phyloP scores from a whole-genome alignment of 2,888 invertebrate species.

The Thera britannica region DNA sequence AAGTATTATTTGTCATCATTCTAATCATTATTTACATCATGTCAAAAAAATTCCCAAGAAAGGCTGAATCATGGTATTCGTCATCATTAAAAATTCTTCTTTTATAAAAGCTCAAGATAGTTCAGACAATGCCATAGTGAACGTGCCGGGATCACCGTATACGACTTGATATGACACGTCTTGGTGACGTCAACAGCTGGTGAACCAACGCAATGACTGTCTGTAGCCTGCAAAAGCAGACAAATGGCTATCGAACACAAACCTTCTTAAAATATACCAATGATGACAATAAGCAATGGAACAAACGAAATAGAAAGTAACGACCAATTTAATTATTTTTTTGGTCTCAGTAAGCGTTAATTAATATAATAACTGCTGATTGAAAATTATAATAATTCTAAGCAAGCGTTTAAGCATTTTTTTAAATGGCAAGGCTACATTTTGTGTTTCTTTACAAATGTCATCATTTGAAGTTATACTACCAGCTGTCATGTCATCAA shows the following conservation, averaged over 20 bases:
- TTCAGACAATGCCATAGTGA: constrained; percentile 19
- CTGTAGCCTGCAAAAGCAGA: constrained; percentile 22
- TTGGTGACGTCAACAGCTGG: constrained; percentile 36
- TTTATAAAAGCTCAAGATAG: constrained; percentile 5
- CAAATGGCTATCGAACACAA: constrained; percentile 11
- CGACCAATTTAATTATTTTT: too few relatives aligned
- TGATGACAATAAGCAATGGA: neutral
- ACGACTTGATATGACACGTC: constrained; percentile 19
- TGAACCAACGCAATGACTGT: constrained; percentile 30
- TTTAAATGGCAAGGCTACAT: too few relatives aligned
- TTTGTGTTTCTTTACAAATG: too few relatives aligned
- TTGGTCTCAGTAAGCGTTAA: too few relatives aligned
- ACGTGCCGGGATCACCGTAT: constrained; percentile 33
- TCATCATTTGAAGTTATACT: too few relatives aligned
- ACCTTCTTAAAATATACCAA: neutral
- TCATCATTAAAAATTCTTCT: constrained; percentile 9
- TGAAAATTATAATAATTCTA: too few relatives aligned
- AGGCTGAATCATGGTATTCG: constrained; percentile 6
- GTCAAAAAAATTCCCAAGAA: neutral
- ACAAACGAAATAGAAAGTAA: neutral
- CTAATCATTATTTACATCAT: neutral
- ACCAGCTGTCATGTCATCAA: neutral
- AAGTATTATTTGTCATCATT: neutral
- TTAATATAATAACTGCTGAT: too few relatives aligned
- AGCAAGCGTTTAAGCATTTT: too few relatives aligned